These are phyloP conservation scores for Babyrousa celebensis DNA, from an alignment of 2,797 vertebrate species.

Conservation along the genomic window DNA sequence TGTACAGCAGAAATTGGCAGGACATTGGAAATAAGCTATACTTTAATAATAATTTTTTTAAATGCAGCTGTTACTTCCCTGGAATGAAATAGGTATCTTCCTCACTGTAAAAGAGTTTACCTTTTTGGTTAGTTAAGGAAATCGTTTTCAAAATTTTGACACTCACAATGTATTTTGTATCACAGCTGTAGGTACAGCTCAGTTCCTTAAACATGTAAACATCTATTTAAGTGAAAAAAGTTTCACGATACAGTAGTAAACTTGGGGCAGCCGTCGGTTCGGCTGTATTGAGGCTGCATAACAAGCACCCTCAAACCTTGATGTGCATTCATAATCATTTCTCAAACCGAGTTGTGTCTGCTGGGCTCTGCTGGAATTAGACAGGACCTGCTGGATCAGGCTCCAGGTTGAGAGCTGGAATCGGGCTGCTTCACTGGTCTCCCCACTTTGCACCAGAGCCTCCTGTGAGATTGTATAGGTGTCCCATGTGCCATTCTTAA, in stretches of 20 bases:
- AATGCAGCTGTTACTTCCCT: neutral
- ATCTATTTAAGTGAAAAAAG: neutral
- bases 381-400: neutral
- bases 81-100: neutral
- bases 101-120: neutral
- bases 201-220: conserved; percentile 9
- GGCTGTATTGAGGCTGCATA: neutral
- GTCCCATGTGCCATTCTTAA: neutral
- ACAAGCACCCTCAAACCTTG: neutral
- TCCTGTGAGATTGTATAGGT: neutral
- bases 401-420: neutral
- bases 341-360: neutral
- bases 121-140: neutral
- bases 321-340: neutral
- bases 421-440: neutral
- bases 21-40: too few species aligned
- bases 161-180: neutral
- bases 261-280: neutral
- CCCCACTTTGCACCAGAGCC: neutral
- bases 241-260: neutral
- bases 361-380: neutral
- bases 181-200: neutral
- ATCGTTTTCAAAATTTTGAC: neutral
- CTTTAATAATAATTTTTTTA: too few species aligned
- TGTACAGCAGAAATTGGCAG: too few species aligned